A percentile compares a stretch with the other conserved stretches of the same genome.
These are phyloP conservation scores for Dasypus novemcinctus DNA, from an alignment of 2,113 vertebrate genomes.

Conservation along the genomic window DNA sequence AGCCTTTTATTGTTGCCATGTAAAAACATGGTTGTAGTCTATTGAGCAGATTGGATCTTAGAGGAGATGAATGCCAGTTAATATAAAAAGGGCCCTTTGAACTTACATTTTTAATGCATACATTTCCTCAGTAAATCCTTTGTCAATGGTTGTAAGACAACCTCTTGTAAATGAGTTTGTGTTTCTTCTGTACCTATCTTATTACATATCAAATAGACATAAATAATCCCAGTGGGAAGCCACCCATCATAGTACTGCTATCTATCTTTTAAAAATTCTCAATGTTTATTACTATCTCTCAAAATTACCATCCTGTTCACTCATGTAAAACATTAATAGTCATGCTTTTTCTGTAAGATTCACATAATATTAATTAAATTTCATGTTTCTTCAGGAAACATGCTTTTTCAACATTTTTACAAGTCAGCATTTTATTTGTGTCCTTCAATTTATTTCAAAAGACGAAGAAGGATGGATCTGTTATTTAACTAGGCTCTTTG, in stretches of 20 bases:
- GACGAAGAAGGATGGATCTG: slow-evolving; percentile 53
- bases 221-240: slow-evolving; percentile 30
- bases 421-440: slow-evolving; percentile 67
- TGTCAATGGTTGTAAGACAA: neutral
- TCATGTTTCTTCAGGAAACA: slow-evolving; percentile 55
- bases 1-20: slow-evolving; percentile 63
- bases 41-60: slow-evolving; percentile 57
- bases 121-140: slow-evolving; percentile 32
- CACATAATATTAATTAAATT: slow-evolving; percentile 71
- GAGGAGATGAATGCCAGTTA: slow-evolving; percentile 35
- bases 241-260: neutral
- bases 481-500: slow-evolving; percentile 51
- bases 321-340: slow-evolving; percentile 66
- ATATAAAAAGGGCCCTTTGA: slow-evolving; percentile 53
- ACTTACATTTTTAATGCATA: slow-evolving; percentile 40
- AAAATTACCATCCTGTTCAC: slow-evolving; percentile 47
- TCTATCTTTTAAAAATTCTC: neutral
- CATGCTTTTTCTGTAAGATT: slow-evolving; percentile 51
- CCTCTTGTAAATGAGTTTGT: slow-evolving; percentile 34
- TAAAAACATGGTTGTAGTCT: slow-evolving; percentile 56
- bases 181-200: neutral
- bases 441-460: slow-evolving; percentile 56
- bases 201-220: slow-evolving; percentile 37
- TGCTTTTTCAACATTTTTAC: slow-evolving; percentile 36
- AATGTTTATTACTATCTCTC: slow-evolving; percentile 50